Evolutionary conservation across 2,888 invertebrate genomes (phyloP).

Genomic region (Eristalis intricaria): DNA sequence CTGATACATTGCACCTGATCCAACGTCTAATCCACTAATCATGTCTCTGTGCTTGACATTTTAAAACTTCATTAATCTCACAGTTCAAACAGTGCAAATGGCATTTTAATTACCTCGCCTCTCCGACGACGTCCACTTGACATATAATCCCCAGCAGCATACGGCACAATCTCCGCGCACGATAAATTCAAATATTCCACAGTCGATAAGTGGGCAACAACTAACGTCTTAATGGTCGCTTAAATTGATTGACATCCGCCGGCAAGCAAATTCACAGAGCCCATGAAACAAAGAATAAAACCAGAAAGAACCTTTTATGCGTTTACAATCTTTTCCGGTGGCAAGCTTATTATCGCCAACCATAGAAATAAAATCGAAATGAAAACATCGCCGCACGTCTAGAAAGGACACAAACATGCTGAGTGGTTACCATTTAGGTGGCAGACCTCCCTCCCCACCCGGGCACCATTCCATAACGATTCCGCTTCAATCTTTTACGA

Average conservation of each 20-base stretch:
- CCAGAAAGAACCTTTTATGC: neutral
- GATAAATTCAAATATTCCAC: too few species aligned
- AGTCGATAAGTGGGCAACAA: too few species aligned
- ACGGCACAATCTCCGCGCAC: too few species aligned
- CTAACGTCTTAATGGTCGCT: neutral
- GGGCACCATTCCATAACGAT: neutral
- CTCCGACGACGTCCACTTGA: too few species aligned
- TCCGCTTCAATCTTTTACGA: constrained; percentile 16
- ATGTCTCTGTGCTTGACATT: too few species aligned
- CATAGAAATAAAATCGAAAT: neutral
- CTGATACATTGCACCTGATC: too few species aligned
- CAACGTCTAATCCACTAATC: too few species aligned
- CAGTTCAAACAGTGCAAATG: too few species aligned
- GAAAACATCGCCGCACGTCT: neutral
- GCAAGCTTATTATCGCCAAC: neutral
- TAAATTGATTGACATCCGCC: neutral
- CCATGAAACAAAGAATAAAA: neutral
- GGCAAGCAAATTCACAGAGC: neutral
- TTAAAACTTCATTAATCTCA: too few species aligned
- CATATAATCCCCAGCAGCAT: too few species aligned
- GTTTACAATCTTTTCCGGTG: neutral
- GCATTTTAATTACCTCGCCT: too few species aligned
- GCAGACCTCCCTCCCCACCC: neutral
- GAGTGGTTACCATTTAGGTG: neutral
- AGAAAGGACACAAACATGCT: neutral